phyloP scores from a whole-genome alignment of 2,888 invertebrate genomes.

The Panopea generosa region DNA sequence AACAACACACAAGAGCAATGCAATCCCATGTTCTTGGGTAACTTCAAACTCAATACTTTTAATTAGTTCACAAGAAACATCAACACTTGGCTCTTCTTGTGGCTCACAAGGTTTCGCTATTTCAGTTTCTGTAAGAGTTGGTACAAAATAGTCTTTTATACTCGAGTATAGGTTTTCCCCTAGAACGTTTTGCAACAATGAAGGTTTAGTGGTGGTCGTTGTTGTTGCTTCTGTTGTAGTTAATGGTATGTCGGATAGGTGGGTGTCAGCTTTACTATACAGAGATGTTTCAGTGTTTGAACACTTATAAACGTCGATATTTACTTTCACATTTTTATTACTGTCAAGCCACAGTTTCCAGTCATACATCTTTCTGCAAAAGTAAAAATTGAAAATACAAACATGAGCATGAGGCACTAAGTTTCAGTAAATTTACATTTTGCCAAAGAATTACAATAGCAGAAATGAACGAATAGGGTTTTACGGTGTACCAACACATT shows the following conservation, averaged over 20 bases:
- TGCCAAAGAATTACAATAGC: no score
- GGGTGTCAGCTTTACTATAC: background rate
- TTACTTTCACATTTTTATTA: no score
- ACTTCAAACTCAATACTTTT: background rate
- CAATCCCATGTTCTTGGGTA: background rate
- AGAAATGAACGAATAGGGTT: no score
- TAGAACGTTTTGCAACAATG: slow-evolving; percentile 41
- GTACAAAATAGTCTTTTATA: slow-evolving; percentile 26
- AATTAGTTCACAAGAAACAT: background rate
- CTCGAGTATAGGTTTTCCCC: slow-evolving; percentile 45
- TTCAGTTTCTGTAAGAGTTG: background rate
- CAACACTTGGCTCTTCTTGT: background rate
- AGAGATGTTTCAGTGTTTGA: background rate
- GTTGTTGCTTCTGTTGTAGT: background rate
- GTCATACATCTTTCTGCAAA: no score
- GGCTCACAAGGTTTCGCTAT: background rate
- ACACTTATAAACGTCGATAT: background rate
- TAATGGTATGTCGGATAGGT: background rate
- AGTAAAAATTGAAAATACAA: no score
- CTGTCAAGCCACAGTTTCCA: no score
- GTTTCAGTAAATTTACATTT: no score
- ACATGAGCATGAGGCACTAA: no score
- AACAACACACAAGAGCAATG: background rate
- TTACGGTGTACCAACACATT: no score
- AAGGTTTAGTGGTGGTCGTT: slow-evolving; percentile 12